Percentiles rank a stretch among this genome's conserved stretches.
phyloP scores from a whole-genome alignment of 2,113 vertebrate genomes.

The Rousettus leschenaultii region DNA sequence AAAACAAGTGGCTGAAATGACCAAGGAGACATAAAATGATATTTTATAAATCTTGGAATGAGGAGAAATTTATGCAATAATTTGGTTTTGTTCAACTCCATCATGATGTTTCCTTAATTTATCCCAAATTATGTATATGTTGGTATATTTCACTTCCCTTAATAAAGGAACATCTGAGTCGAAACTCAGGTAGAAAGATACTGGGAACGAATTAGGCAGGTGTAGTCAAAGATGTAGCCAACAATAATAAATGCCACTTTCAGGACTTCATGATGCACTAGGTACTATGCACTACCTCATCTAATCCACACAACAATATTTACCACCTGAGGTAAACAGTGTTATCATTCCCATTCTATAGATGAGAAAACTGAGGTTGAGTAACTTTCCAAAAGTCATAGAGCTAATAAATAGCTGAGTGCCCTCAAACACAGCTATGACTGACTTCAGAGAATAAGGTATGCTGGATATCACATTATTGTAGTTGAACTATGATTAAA shows the following conservation, averaged over 20 bases:
- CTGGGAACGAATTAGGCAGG: background rate
- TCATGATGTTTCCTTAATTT: background rate
- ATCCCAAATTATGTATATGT: background rate
- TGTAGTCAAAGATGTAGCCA: background rate
- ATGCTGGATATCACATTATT: background rate
- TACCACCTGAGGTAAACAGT: background rate
- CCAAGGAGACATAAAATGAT: slow-evolving; percentile 11
- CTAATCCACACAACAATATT: background rate
- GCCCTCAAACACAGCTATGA: background rate
- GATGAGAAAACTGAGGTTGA: background rate
- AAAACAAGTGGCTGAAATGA: slow-evolving; percentile 5
- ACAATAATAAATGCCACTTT: background rate
- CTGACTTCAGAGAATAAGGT: background rate
- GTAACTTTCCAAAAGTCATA: background rate
- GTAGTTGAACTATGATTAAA: background rate
- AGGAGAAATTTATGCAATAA: background rate
- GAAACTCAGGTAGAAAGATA: background rate
- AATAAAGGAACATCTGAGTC: background rate
- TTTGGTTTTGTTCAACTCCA: background rate
- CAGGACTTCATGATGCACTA: background rate
- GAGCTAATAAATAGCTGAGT: background rate
- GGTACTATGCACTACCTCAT: background rate
- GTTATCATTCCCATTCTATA: background rate
- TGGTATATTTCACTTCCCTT: background rate
- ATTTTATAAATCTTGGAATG: background rate